Conservation (phyloP, 2,113 vertebrate genomes). For the Xerus inauris region DNA sequence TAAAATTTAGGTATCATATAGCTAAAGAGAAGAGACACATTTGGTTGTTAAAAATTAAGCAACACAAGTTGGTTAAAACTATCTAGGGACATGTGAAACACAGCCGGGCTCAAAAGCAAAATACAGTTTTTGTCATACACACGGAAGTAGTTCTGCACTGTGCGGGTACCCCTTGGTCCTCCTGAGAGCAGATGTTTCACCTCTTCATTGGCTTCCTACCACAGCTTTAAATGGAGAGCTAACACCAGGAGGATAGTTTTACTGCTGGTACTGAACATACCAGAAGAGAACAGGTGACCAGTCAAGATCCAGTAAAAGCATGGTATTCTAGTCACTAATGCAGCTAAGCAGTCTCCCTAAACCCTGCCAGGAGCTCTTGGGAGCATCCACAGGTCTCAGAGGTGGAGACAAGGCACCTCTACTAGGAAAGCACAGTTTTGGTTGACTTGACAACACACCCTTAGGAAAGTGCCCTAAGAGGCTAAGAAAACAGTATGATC, state of each 20-base stretch:
- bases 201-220: not conserved
- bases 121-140: too few relatives aligned
- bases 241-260: not conserved
- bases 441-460: constrained; percentile 57
- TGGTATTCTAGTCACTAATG: not conserved
- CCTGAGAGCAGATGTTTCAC: constrained; percentile 21
- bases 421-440: not conserved
- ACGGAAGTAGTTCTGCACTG: not conserved
- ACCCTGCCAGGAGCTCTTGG: not conserved
- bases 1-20: not conserved
- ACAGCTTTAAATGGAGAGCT: not conserved
- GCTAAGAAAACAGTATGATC: not conserved
- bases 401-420: not conserved
- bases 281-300: not conserved
- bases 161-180: not conserved
- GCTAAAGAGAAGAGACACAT: constrained; percentile 6
- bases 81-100: not conserved
- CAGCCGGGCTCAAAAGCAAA: not conserved
- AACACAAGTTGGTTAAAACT: constrained; percentile 30
- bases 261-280: not conserved
- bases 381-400: not conserved
- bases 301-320: not conserved
- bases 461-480: constrained; percentile 1
- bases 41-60: constrained; percentile 6
- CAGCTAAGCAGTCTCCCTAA: not conserved